Base-by-base conservation (phyloP, 2,888 invertebrate genomes). In the Orthosia incerta region DNA sequence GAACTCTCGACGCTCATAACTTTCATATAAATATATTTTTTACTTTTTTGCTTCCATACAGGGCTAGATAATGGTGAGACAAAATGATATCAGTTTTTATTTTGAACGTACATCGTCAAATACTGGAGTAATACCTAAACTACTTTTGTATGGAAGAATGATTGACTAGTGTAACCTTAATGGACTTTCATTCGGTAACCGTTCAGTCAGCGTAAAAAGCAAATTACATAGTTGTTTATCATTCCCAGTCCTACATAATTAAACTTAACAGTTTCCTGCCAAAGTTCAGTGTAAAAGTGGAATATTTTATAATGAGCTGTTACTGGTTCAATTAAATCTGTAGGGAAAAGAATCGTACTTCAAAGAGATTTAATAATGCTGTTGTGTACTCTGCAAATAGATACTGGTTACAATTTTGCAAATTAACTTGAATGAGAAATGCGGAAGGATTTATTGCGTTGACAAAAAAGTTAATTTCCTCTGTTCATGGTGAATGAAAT, bases 211-310 rank as follows among this genome's bases (percentile, higher is more conserved):
- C 82, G 77, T 82, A 77, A 84, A 85, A 86, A 86, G 83, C 76
- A 84, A 84, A 87, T 90, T 84, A 86, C 82, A 80, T 87, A 85
- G 86, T 88, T 88, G 84, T 88, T 88, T 87, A 86, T 82, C 84
- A 87, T 89, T 83, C 71, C 67, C 74, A 79, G 76, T 83, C 79
- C 80, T 87, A 86, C 83, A 87, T 88, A 88, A 89, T 90, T 90
- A 86, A 91, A 87, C 82, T 83, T 82, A 88, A 86, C 85, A 87
- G 84, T 86, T 89, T 83, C 85, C 71, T 63, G 72, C 45, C 67
- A 65, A 74, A 74, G 76, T 83, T 79, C 81, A 82, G 23, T 1
- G 68, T 59, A 57, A 76, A 74, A 76, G 50, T 78, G 61, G 71
- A 80, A 67, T 77, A 74, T 76, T 83, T 76, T 80, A 79, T 86